Conservation (phyloP, 2,888 invertebrate species). For the Bellardia bayeri region DNA sequence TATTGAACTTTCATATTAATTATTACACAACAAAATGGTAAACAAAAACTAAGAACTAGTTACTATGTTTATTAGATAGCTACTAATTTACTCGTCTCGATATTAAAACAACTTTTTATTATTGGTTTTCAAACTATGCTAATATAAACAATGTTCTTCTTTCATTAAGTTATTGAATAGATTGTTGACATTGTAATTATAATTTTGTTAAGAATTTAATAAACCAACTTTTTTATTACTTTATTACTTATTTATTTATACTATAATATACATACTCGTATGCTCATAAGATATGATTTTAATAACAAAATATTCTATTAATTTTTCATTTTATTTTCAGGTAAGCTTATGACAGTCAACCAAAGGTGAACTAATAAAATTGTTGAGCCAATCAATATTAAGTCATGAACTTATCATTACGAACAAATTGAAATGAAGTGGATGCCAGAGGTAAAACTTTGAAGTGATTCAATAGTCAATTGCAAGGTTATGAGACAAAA, state of each 20-base stretch:
- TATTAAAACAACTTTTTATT: constrained; percentile 1
- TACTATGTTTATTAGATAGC: constrained; percentile 21
- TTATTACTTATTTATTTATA: not conserved
- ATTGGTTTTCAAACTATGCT: not conserved
- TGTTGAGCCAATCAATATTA: not conserved
- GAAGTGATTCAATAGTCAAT: not conserved
- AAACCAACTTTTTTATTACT: not conserved
- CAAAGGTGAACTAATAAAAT: not conserved
- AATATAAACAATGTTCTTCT: not conserved
- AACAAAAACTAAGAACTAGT: not conserved
- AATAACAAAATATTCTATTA: not conserved
- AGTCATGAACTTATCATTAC: not conserved
- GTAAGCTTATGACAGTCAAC: constrained; percentile 9
- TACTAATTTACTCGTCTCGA: not conserved
- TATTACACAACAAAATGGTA: constrained; percentile 41
- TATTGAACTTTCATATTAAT: constrained; percentile 68
- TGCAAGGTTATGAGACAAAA: not conserved
- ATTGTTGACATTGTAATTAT: not conserved
- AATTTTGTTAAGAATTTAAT: not conserved
- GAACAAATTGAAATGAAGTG: not conserved
- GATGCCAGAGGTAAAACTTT: not conserved
- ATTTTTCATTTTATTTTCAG: constrained; percentile 32
- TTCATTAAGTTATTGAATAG: not conserved
- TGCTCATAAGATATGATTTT: not conserved
- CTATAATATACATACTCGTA: not conserved